Base-by-base conservation (phyloP, 2,797 vertebrate species). In the Uromys caudimaculatus region DNA sequence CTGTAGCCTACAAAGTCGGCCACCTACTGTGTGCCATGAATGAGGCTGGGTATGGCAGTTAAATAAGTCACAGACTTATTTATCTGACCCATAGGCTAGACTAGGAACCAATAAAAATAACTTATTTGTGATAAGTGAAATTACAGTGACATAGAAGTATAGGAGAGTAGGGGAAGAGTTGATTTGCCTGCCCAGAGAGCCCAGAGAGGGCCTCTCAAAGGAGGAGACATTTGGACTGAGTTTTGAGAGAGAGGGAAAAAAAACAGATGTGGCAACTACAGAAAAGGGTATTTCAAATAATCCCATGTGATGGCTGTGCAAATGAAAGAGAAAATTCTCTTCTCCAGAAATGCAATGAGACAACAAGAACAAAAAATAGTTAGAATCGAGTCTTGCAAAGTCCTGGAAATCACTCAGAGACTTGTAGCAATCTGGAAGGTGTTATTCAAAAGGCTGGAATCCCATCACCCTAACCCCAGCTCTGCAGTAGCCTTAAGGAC, bases 301-400 rank as follows among this genome's bases (percentile, higher is more conserved):
- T 41, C 62, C 29, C 14, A 85, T 47, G 27, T n/a, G 50, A 89
- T 29, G 32, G n/a, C 84, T 67, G 27, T 78, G 56, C 91, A 86
- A 73, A 56, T 29, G 52, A n/a, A 89, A 84, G 3, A 77, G 67
- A 17, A 71, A 78, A 87, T 50, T 41, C 35, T 89, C 14, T 86
- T 71, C 29, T 86, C 60, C n/a, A 64, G 38, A 87, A 89, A 89
- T 52, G 24, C 69, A 90, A 52, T 56, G 14, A 95, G 38, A 82
- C 94, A 75, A 85, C 32, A 41, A 35, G 29, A 3, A 38, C 12
- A 27, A 73, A 52, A 84, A 58, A 38, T 38, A 16, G 23, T 67
- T 69, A 86, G 60, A 92, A 69, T 50, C 71, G 69, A 89, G 14
- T 82, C 24, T 85, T 79, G 76, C 62, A 89, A 73, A 91, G 54